phyloP scores from a whole-genome alignment of 2,888 invertebrate genomes.

The Agrochola macilenta region DNA sequence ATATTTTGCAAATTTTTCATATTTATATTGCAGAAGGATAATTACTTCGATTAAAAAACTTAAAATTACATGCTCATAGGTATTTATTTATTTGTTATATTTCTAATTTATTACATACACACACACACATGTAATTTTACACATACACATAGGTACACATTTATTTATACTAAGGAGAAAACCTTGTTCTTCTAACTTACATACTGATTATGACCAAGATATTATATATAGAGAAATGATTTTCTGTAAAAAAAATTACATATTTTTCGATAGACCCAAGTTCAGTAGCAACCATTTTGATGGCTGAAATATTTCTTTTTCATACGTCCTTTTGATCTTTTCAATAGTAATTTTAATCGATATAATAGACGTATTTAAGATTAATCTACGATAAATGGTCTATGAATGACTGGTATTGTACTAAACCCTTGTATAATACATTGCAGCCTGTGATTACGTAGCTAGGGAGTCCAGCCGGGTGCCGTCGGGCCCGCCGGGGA shows the following conservation, averaged over 20 bases:
- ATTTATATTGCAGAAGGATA: background rate
- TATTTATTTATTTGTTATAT: slow-evolving; percentile 3
- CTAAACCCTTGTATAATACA: slow-evolving; percentile 20
- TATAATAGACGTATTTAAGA: slow-evolving; percentile 1
- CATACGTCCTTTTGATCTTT: background rate
- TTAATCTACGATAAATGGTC: slow-evolving; percentile 24
- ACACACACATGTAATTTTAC: too few species aligned
- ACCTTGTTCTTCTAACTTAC: background rate
- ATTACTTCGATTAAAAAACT: slow-evolving; percentile 4
- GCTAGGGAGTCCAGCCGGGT: slow-evolving; percentile 71
- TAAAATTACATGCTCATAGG: too few species aligned
- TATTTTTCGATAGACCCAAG: background rate
- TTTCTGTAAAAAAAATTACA: background rate
- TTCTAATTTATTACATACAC: too few species aligned
- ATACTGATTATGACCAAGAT: background rate
- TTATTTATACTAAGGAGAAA: background rate
- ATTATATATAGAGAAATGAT: background rate
- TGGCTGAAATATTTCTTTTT: background rate
- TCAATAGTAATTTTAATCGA: background rate
- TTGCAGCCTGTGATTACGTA: slow-evolving; percentile 74
- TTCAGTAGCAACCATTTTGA: background rate
- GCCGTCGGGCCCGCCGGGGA: slow-evolving; percentile 48
- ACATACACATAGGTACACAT: too few species aligned
- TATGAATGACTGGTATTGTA: slow-evolving; percentile 40
- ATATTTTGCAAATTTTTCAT: background rate